A percentile compares a stretch with the other conserved stretches of the same genome.
phyloP scores from a whole-genome alignment of 53 echinoderm and acorn worm species.

The Actinopyga echinites region DNA sequence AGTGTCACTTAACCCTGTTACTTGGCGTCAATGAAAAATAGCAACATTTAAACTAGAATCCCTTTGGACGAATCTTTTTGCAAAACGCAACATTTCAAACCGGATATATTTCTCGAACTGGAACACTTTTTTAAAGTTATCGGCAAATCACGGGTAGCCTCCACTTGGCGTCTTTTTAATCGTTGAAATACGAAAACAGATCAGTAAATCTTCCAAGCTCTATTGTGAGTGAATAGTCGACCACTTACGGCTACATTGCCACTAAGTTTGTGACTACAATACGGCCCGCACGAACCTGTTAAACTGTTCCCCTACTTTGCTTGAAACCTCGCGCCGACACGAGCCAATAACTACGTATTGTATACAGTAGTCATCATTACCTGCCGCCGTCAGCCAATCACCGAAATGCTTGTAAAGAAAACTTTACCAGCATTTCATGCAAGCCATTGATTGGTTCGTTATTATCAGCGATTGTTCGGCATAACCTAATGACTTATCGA shows the following conservation, averaged over 20 bases:
- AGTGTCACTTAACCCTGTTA: too few relatives aligned
- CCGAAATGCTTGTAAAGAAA: constrained; percentile 22
- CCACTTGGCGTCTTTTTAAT: too few relatives aligned
- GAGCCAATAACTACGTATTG: constrained; percentile 25
- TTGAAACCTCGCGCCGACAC: constrained; percentile 45
- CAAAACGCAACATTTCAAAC: too few relatives aligned
- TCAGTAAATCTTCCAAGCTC: too few relatives aligned
- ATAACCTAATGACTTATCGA: constrained; percentile 40
- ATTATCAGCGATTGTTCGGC: constrained; percentile 17
- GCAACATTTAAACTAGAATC: too few relatives aligned
- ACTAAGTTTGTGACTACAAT: background rate
- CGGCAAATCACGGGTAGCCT: too few relatives aligned
- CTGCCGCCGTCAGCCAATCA: constrained; percentile 3
- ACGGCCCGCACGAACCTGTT: background rate
- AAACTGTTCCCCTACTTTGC: constrained; percentile 8
- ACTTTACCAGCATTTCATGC: constrained; percentile 27
- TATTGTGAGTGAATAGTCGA: background rate
- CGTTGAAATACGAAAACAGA: too few relatives aligned
- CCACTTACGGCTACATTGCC: background rate
- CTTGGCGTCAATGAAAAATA: too few relatives aligned
- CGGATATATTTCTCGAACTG: too few relatives aligned
- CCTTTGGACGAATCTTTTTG: too few relatives aligned
- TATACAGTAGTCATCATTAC: background rate
- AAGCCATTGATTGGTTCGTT: constrained; percentile 25
- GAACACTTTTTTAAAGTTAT: too few relatives aligned